Percentiles rank a stretch among this genome's conserved stretches.
Evolutionary conservation across 2,113 vertebrate genomes (phyloP).

Genomic region (Tetraodon nigroviridis): DNA sequence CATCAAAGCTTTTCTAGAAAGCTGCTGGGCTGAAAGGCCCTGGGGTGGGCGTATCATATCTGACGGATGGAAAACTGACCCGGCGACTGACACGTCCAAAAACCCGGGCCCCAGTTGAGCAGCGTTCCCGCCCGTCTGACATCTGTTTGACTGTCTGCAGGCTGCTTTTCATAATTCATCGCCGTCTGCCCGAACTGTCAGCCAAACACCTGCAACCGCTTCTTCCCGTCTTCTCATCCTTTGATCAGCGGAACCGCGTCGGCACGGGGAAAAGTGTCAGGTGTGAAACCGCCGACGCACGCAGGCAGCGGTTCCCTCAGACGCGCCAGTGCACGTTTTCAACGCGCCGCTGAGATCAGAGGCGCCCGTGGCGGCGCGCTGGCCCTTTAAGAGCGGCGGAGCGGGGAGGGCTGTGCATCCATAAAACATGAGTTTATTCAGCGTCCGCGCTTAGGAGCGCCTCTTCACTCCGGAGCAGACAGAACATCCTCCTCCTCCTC

Average conservation of each 20-base stretch:
- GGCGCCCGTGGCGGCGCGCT: conserved; percentile 5
- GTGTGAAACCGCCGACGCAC: conserved; percentile 4
- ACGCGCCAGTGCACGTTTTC: conserved; percentile 18
- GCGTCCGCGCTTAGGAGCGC: conserved; percentile 50
- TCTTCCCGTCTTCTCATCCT: conserved; percentile 21
- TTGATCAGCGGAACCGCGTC: background rate
- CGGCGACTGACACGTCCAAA: too few relatives aligned
- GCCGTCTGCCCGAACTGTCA: conserved; percentile 16
- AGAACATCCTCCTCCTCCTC: conserved; percentile 31
- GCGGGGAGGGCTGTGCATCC: conserved; percentile 49
- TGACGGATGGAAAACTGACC: too few relatives aligned
- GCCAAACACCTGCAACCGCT: conserved; percentile 24
- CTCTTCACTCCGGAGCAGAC: conserved; percentile 45
- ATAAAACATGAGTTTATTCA: conserved; percentile 69
- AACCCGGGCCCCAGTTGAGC: too few relatives aligned
- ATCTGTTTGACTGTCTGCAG: conserved; percentile 16
- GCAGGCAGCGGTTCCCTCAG: conserved; percentile 22
- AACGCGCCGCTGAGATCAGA: conserved; percentile 42
- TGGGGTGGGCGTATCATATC: too few relatives aligned
- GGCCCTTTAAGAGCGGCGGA: conserved; percentile 67
- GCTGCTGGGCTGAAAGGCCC: too few relatives aligned
- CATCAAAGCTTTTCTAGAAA: too few relatives aligned
- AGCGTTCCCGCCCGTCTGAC: background rate
- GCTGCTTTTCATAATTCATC: conserved; percentile 36
- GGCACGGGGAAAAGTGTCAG: background rate